Conservation (phyloP, 2,113 vertebrate genomes). For the Cheilinus undulatus region DNA sequence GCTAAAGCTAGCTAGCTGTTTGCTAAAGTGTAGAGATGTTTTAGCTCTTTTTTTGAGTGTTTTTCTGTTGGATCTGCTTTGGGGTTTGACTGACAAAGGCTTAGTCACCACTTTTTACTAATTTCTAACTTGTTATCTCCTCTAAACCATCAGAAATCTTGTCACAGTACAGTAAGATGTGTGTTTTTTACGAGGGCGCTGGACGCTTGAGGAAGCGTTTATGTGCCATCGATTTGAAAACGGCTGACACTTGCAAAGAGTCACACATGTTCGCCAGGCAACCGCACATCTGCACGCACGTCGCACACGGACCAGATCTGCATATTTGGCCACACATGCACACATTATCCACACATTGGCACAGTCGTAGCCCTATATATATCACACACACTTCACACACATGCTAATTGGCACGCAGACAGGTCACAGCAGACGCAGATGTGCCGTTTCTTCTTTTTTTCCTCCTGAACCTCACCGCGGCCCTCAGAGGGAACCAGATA, state of each 20-base stretch:
- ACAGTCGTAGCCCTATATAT: not conserved
- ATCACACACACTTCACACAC: conserved; percentile 25
- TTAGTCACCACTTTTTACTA: no score
- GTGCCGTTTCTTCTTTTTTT: conserved; percentile 22
- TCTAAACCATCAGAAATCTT: no score
- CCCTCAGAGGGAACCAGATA: conserved; percentile 62
- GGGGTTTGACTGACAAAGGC: no score
- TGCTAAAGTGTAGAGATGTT: no score
- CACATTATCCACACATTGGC: not conserved
- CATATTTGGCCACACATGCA: not conserved
- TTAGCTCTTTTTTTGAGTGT: no score
- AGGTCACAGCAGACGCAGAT: conserved; percentile 42
- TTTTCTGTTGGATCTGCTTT: no score
- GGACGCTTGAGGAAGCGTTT: not conserved
- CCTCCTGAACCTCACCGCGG: conserved; percentile 26
- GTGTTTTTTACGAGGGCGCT: no score
- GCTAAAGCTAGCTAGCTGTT: no score
- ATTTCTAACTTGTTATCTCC: no score
- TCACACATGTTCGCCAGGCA: conserved; percentile 50
- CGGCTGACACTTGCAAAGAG: conserved; percentile 47
- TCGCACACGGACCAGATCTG: not conserved
- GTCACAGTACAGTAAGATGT: no score
- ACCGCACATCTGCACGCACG: conserved; percentile 17
- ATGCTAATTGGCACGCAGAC: conserved; percentile 48
- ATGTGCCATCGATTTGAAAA: conserved; percentile 30